phyloP scores from a whole-genome alignment of 2,888 invertebrate genomes.

The Chelonus formosanus region DNA sequence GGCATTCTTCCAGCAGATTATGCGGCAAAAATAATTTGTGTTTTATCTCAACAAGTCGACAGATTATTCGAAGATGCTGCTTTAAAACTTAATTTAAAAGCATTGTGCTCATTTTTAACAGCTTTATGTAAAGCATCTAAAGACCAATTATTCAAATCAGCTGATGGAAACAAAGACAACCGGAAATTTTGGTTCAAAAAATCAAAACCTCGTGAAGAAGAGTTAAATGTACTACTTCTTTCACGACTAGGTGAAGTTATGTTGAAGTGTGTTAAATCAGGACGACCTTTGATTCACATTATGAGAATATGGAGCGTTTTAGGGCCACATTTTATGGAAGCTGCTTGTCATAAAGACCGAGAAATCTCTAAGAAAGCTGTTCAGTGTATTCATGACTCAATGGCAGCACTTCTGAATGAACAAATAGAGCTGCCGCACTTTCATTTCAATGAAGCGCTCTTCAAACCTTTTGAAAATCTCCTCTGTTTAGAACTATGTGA shows the following conservation, averaged over 20 bases:
- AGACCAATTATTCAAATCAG: constrained; percentile 69
- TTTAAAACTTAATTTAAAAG: constrained; percentile 83
- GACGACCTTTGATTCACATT: constrained; percentile 87
- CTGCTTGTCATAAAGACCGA: constrained; percentile 90
- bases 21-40: constrained; percentile 89
- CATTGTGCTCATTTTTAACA: constrained; percentile 82
- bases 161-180: constrained; percentile 51
- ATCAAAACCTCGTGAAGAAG: constrained; percentile 59
- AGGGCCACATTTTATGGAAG: constrained; percentile 94
- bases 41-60: constrained; percentile 89
- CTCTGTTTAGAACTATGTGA: constrained; percentile 93
- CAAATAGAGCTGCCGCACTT: constrained; percentile 91
- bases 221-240: constrained; percentile 69
- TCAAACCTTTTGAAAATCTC: constrained; percentile 95
- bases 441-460: constrained; percentile 93
- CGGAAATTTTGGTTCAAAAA: constrained; percentile 62
- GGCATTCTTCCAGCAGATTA: constrained; percentile 78
- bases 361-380: constrained; percentile 91
- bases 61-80: constrained; percentile 90
- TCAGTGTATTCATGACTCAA: constrained; percentile 90
- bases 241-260: constrained; percentile 90
- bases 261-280: constrained; percentile 84
- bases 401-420: constrained; percentile 85
- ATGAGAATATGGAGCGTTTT: constrained; percentile 92
- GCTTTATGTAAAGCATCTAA: constrained; percentile 88